phyloP scores from a whole-genome alignment of 2,888 invertebrate genomes.

The Hypercompe scribonia region DNA sequence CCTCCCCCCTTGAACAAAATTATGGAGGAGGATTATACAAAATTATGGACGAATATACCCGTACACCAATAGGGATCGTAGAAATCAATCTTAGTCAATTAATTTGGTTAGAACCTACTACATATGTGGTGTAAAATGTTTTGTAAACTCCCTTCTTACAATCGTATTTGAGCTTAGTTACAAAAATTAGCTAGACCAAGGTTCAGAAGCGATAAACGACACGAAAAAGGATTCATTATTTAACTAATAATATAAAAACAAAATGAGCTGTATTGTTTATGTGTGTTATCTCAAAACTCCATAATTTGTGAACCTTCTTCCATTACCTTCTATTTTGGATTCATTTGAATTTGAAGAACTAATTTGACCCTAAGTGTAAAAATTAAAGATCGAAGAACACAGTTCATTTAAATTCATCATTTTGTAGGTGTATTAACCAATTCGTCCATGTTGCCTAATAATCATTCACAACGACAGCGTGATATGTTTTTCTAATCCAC shows the following conservation, averaged over 20 bases:
- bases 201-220: no score
- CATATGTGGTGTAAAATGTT: background rate
- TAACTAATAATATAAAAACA: no score
- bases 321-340: background rate
- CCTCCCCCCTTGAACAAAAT: no score
- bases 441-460: no score
- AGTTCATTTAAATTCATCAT: background rate
- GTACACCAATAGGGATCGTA: background rate
- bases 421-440: no score
- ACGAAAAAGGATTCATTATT: no score
- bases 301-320: background rate
- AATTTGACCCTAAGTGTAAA: background rate
- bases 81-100: background rate
- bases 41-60: no score
- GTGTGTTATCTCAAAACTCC: background rate
- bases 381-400: background rate
- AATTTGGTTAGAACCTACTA: background rate
- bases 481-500: no score
- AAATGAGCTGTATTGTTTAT: no score
- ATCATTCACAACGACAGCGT: no score
- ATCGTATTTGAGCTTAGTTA: background rate
- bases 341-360: background rate
- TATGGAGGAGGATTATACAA: no score
- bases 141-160: background rate
- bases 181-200: background rate